Conservation (phyloP, 1,140 invertebrate species). For the Paraescarpia echinospica region DNA sequence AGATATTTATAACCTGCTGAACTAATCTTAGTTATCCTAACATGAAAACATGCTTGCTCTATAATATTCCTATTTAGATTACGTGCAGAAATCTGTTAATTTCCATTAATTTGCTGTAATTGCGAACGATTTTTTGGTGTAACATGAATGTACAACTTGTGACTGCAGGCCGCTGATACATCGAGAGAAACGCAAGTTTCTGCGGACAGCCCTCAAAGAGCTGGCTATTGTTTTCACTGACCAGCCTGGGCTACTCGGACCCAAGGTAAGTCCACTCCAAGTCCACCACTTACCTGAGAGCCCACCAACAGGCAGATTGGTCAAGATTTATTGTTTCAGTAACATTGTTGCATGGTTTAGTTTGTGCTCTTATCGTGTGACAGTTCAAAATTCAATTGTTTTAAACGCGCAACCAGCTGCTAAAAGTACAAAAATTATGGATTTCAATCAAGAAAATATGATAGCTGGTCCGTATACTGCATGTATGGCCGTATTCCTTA, state of each 20-base stretch:
- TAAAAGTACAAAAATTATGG: too few relatives aligned
- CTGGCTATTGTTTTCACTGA: slow-evolving; percentile 93
- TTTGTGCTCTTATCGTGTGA: too few relatives aligned
- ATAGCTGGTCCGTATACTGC: too few relatives aligned
- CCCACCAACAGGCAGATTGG: neutral
- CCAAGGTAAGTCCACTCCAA: slow-evolving; percentile 66
- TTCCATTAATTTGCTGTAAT: neutral
- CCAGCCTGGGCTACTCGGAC: slow-evolving; percentile 94
- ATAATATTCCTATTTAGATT: neutral
- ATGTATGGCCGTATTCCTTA: too few relatives aligned
- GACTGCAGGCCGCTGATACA: slow-evolving; percentile 74
- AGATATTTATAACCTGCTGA: neutral
- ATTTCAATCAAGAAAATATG: too few relatives aligned
- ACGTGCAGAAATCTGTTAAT: too few relatives aligned
- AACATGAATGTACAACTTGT: neutral
- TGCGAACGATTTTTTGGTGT: neutral
- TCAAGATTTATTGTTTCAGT: too few relatives aligned
- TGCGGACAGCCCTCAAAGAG: slow-evolving; percentile 93
- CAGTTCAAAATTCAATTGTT: too few relatives aligned
- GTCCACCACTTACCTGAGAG: neutral
- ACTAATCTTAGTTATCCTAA: slow-evolving; percentile 1
- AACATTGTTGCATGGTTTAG: too few relatives aligned
- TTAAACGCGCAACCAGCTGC: too few relatives aligned
- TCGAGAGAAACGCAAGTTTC: slow-evolving; percentile 92
- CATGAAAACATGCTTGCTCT: neutral